Percentiles rank a stretch among this genome's conserved stretches.
Conservation (phyloP, 2,797 vertebrate species). For the Enteromius unitaeniatus region DNA sequence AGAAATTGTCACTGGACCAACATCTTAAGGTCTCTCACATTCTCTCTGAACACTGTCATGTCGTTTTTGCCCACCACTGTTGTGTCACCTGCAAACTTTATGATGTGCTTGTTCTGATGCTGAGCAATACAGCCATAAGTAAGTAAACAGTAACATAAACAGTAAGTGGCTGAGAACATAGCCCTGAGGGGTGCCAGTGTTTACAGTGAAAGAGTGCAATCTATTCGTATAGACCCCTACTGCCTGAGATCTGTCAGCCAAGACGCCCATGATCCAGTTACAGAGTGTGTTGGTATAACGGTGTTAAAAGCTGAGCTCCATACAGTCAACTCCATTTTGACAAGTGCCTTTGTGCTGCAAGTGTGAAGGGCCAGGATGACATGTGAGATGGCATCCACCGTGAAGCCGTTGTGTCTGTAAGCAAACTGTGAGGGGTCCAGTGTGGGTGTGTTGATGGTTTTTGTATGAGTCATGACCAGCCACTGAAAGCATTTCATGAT, state of each 20-base stretch:
- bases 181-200: neutral
- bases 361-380: neutral
- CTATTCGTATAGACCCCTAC: neutral
- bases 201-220: neutral
- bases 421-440: neutral
- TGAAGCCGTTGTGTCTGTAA: neutral
- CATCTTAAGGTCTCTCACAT: neutral
- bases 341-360: neutral
- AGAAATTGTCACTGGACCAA: neutral
- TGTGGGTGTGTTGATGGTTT: neutral
- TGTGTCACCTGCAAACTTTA: neutral
- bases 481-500: neutral
- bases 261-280: neutral
- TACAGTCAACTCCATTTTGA: neutral
- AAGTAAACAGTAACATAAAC: neutral
- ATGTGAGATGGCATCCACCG: neutral
- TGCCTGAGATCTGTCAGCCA: neutral
- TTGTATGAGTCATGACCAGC: neutral
- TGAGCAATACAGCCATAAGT: neutral
- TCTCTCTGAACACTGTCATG: neutral
- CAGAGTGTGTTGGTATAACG: neutral
- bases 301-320: neutral
- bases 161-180: neutral
- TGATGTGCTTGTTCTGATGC: neutral
- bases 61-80: neutral